These are phyloP conservation scores for Agriotes lineatus DNA, from an alignment of 2,888 invertebrate species.

Conservation along the genomic window DNA sequence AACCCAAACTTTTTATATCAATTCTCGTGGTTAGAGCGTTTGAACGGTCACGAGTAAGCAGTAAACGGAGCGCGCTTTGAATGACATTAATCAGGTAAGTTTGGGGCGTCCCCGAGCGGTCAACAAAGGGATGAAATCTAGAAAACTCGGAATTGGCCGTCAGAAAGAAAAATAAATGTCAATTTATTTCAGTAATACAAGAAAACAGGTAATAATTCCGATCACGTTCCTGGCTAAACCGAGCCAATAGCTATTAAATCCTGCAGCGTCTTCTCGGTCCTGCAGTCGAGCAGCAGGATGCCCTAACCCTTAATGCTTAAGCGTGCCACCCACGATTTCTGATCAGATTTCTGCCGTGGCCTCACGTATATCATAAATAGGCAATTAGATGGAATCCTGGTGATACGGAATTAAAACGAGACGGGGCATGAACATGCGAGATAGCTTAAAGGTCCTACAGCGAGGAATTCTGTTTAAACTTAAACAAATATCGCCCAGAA, in stretches of 20 bases:
- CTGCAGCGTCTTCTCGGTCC: constrained; percentile 21
- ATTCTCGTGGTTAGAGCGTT: too few relatives aligned
- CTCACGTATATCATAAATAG: constrained; percentile 5
- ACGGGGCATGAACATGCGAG: too few relatives aligned
- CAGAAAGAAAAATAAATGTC: constrained; percentile 16
- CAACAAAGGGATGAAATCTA: neutral
- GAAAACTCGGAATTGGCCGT: neutral
- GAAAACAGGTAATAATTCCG: constrained; percentile 9
- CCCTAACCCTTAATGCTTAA: constrained; percentile 12
- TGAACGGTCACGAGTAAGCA: too few relatives aligned
- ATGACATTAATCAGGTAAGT: too few relatives aligned
- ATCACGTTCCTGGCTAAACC: constrained; percentile 21
- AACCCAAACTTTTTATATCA: too few relatives aligned
- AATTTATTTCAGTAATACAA: constrained; percentile 24
- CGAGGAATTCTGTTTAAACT: too few relatives aligned
- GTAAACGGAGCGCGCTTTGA: too few relatives aligned
- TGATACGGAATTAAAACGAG: neutral
- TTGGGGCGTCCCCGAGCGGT: too few relatives aligned
- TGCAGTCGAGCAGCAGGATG: constrained; percentile 21
- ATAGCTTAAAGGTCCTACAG: too few relatives aligned
- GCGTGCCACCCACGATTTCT: constrained; percentile 6
- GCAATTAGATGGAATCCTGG: constrained; percentile 2
- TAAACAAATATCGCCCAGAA: too few relatives aligned
- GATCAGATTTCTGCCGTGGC: constrained; percentile 9
- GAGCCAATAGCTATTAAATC: constrained; percentile 25